These are phyloP conservation scores for Diogma glabrata DNA, from an alignment of 2,888 invertebrate species.

Conservation along the genomic window DNA sequence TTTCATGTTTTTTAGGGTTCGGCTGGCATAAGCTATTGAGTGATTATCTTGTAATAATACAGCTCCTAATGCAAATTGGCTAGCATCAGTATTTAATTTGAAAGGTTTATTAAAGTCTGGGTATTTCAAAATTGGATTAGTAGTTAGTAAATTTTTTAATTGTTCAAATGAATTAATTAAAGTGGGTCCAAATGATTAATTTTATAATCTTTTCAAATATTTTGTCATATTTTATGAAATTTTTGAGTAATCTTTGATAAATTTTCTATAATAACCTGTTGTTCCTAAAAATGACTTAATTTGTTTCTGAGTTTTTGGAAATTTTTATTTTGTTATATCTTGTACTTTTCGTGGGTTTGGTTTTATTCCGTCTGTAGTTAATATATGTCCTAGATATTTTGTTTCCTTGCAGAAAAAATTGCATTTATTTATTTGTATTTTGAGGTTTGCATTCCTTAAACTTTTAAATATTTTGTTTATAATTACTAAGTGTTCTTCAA, in stretches of 20 bases:
- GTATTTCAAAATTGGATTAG: background rate
- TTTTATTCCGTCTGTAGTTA: background rate
- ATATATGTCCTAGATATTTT: no score
- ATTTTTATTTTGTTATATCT: no score
- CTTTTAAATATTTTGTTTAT: background rate
- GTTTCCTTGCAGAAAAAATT: no score
- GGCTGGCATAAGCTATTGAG: background rate
- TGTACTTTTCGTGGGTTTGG: background rate
- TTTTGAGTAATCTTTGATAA: no score
- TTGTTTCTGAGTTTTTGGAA: no score
- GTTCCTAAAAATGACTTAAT: no score
- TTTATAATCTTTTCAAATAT: conserved; percentile 9
- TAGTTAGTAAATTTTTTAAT: conserved; percentile 15
- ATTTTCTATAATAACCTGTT: no score
- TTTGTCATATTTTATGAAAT: no score
- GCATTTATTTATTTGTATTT: background rate
- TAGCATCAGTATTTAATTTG: background rate
- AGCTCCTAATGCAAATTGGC: background rate
- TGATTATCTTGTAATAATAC: background rate
- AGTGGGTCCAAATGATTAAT: conserved; percentile 7
- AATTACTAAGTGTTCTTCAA: background rate
- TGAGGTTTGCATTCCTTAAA: background rate
- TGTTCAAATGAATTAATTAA: conserved; percentile 14
- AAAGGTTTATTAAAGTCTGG: background rate
- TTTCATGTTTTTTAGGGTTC: background rate